phyloP scores from a whole-genome alignment of 2,888 invertebrate genomes.

The Tuta absoluta region DNA sequence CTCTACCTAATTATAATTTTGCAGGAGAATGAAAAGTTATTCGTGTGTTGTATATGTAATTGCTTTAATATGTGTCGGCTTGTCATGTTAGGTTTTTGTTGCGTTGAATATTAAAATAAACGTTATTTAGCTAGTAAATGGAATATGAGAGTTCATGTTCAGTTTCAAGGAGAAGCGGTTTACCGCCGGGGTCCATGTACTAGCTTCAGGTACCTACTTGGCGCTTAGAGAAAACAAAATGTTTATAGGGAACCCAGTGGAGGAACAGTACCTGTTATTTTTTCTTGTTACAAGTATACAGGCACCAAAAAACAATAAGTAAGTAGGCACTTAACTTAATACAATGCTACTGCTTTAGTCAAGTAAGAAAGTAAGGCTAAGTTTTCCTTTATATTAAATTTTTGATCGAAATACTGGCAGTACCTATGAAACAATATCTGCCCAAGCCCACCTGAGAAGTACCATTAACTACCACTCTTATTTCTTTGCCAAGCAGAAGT shows the following conservation, averaged over 20 bases:
- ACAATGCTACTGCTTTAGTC: no score
- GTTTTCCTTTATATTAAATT: no score
- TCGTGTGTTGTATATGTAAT: constrained; percentile 5
- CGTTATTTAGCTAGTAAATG: background rate
- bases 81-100: constrained; percentile 22
- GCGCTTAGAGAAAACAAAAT: background rate
- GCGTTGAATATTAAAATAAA: background rate
- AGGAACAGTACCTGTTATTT: no score
- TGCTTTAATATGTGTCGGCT: constrained; percentile 26
- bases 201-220: background rate
- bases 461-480: no score
- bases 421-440: no score
- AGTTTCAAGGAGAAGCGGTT: constrained; percentile 2
- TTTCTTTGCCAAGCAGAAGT: no score
- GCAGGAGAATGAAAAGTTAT: background rate
- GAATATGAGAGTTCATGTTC: background rate
- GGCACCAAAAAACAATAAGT: no score
- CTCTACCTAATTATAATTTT: background rate
- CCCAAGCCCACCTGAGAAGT: no score
- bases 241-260: background rate
- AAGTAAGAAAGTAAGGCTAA: no score
- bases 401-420: no score
- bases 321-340: no score
- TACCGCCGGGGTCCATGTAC: background rate
- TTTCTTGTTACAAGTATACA: no score